Evolutionary conservation across 23 tunicate species (phyloP), one percentile per base, ranked within the genome.

Genomic region (Botrylloides violaceus): DNA sequence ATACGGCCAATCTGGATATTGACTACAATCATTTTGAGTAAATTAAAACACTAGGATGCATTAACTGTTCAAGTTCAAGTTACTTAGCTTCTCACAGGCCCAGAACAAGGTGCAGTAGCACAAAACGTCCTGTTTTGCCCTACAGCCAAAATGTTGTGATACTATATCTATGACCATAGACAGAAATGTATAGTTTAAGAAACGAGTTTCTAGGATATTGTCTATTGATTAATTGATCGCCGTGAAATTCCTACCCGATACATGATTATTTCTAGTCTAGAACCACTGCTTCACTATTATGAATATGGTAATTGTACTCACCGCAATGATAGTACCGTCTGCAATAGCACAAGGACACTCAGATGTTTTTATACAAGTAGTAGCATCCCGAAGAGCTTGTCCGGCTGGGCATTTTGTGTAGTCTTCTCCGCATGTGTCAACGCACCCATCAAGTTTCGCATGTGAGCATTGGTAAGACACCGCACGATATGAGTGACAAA

Each of bases 321-420:
- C 97, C 37, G 92, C 99, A 23, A 95, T 73, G 34, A 83, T 64
- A 19, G 77, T 64, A 1, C 99, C 99, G 70, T 89, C 94, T 22
- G 99, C 95, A 35, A 95, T 77, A 83, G 79, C 87, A 65, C 99
- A 95, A 35, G 77, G 83, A 71, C 99, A 95, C 49, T 95, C 99
- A 7, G 94, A 73, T 23, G 84, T 83, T 63, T 92, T 65, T 22
- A 95, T 80, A 61, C 99, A 95, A 4, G 99, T 95, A 19, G 87
- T 79, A 3, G 88, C 73, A 57, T 95, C 99, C 33, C 81, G 72
- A 20, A 95, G 85, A 32, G 87, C 85, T 58, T 95, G 87, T 75
- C 94, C 94, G 32, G 78, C 68, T 0, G 99, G 96, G 71, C 99
- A 95, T 0, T 88, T 81, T 4, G 79, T 81, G 39, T 78, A 81